Percentiles rank a stretch among this genome's conserved stretches.
Conservation (phyloP, 2,888 invertebrate species). For the Chaetogeoica ovagalla region DNA sequence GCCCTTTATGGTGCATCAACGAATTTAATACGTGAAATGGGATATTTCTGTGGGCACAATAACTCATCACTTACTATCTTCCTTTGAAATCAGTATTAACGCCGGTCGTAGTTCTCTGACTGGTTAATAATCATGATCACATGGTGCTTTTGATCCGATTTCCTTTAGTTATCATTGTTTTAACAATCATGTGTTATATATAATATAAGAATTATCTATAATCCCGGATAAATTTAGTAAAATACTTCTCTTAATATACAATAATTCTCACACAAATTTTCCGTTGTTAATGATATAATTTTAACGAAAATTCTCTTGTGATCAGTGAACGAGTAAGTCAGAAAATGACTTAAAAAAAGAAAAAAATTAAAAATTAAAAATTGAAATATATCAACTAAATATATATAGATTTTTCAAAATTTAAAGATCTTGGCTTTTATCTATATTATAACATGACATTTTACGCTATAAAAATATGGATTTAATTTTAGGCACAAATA, state of each 20-base stretch:
- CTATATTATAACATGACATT: too few relatives aligned
- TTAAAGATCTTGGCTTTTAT: too few relatives aligned
- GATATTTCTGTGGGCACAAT: not conserved
- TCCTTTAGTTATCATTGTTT: not conserved
- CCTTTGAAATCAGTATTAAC: not conserved
- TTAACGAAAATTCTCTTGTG: too few relatives aligned
- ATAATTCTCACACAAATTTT: not conserved
- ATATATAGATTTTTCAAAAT: too few relatives aligned
- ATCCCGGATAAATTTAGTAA: not conserved
- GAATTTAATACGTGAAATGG: not conserved
- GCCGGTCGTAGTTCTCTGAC: not conserved
- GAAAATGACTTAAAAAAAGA: too few relatives aligned
- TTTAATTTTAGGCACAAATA: too few relatives aligned
- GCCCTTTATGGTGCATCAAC: not conserved
- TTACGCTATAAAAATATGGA: too few relatives aligned
- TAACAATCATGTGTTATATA: not conserved
- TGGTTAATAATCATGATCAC: not conserved
- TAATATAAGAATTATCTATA: not conserved
- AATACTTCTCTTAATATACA: not conserved
- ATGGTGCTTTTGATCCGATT: not conserved
- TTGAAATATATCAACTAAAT: too few relatives aligned
- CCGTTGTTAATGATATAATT: too few relatives aligned
- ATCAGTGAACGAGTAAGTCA: too few relatives aligned
- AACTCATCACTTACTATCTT: not conserved
- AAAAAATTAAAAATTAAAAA: too few relatives aligned